Base-by-base conservation (phyloP, 2,888 invertebrate genomes). In the Calameuta filiformis region DNA sequence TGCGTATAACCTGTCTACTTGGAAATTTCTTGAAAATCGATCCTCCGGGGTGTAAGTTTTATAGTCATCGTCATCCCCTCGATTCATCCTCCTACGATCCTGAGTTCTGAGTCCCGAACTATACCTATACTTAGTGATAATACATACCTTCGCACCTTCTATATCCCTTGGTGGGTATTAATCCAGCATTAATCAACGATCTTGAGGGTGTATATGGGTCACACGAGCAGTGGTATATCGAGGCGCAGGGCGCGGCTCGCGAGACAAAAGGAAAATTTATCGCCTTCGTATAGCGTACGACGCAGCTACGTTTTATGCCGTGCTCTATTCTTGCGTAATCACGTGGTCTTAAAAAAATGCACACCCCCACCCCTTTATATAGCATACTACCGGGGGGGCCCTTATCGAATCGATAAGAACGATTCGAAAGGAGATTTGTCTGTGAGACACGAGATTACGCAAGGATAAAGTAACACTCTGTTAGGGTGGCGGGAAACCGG, bases 221-320 rank as follows among this genome's bases (percentile, higher is more conserved):
- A 85, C 82, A 85, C 56, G 87, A 87, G 87, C 85, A 86, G 84
- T 82, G 83, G 83, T 85, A 56, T 56, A 84, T 84, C 82, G 85
- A 83, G 83, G 83, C 80, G 80, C 81, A 85, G 86, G 86, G 87
- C 83, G 88, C 86, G 87, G 86, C 86, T 75, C 79, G 75, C 79
- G 82, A 87, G 83, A 87, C 87, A 87, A 88, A 86, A 83, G 80
- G 77, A 77, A 83, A 85, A 87, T 87, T 88, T 85, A 85, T 89
- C 82, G 84, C 82, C 82, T 78, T 76, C 75, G 79, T 76, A 76
- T 76, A 75, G 80, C 78, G 79, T 79, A 79, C 23, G 23, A 1
- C 56, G 56, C 9, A 9, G 56, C 23, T 56, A 56, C 2, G 56
- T 23, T 56, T 56, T 23, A 23, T 23, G 56, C 23, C 56, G 56